Base-by-base conservation (phyloP, 2,113 vertebrate genomes). In the Nyctibius bracteatus region DNA sequence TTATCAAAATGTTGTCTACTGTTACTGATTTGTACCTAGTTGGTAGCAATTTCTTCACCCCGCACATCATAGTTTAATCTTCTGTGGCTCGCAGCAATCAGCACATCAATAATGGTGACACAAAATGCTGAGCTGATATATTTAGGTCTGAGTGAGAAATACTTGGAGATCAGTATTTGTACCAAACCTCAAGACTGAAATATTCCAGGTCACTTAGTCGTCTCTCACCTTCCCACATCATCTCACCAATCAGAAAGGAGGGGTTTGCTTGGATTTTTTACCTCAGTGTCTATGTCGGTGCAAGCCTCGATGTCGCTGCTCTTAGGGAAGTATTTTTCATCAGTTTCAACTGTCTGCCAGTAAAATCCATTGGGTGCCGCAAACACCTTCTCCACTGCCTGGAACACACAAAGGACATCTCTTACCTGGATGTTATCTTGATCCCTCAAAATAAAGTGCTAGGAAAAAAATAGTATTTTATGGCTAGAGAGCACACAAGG, bases 261-360 rank as follows among this genome's bases (percentile, higher is more conserved):
- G 10, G 7, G 39, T 21, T 10, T 73, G 10, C 9, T 21, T 9
- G 4, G 77, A 23, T 31, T 47, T 66, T 88, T 94, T 94, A 98
- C 98, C 98, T 98, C 97, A 0, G 88, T 98, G 85, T 98, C 97
- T 39, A 49, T 55, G 35, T 96, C 94, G 44, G 74, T 88, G 71
- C 93, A 96, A 71, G 88, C 80, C 84, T 80, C 62, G 2, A 95
- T 88, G 82, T 96, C 75, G 2, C 87, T 95, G 95, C 95, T 86
- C 16, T 83, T 70, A 70, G 96, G 94, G 94, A 97, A 98, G 89
- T 87, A 95, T 86, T 84, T 16, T 75, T 98, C 98, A 83, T 88
- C 92, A 16, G 97, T 98, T 95, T 98, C 98, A 66, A 97, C 62
- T 24, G 98, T 98, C 94, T 98, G 98, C 98, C 98, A 98, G 92